Base-by-base conservation (phyloP, 2,797 vertebrate genomes). In the Vespertilio murinus region DNA sequence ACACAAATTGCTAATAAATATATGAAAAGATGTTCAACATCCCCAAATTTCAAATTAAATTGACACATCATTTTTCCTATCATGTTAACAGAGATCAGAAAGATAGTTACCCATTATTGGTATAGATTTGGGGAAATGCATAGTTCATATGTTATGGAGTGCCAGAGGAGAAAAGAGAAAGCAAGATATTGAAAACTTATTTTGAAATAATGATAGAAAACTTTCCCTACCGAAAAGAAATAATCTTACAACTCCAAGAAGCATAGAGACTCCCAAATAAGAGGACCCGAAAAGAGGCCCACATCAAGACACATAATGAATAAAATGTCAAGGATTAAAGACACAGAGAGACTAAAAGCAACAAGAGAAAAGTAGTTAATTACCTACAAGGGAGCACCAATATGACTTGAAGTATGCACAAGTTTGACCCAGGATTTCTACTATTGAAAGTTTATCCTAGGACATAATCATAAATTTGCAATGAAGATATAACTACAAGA, bases 401-500 rank as follows among this genome's bases (percentile, higher is more conserved):
- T 13, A 59, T 28, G 56, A 59, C 23, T 47, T 88, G 49, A 84
- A 84, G 45, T 8, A n/a, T 35, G 1, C 13, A 35, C 16, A 84
- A 84, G 12, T 81, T 28, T 88, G 40, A 75, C 30, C 25, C 74
- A 86, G 30, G 47, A 89, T 75, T 88, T 93, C 52, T 91, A 70
- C 45, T 80, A 70, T 0, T 84, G 38, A 20, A 93, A 93, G 64
- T 80, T 80, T 85, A 85, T 65, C 16, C 67, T 85, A 38, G 79
- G 23, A 95, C 71, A 70, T 54, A 61, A 91, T 69, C 79, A 81
- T 47, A 94, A 80, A 81, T 79, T 40, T 81, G 35, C 61, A 42
- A 75, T 40, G 35, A 96, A 91, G 28, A 81, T 11, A 0, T 38
- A 70, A 88, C 33, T n/a, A 87, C 16, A 93, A 79, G 52, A 83